Percentiles rank a stretch among this genome's conserved stretches.
These are phyloP conservation scores for Conus ventricosus DNA, from an alignment of 1,140 invertebrate genomes.

Conservation along the genomic window DNA sequence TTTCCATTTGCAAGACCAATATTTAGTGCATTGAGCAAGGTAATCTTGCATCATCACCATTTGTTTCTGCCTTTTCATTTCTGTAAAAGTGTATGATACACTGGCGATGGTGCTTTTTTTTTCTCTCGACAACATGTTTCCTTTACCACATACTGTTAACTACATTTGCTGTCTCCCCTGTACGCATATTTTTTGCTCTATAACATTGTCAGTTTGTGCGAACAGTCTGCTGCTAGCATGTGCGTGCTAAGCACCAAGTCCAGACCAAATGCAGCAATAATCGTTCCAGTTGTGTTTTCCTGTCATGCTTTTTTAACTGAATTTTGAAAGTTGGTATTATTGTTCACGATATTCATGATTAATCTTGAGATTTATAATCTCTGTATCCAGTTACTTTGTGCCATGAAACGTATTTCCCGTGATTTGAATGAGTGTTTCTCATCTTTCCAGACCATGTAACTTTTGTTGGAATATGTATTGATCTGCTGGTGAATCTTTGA, in stretches of 20 bases:
- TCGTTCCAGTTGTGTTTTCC: background rate
- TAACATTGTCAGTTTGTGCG: background rate
- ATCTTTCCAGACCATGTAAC: background rate
- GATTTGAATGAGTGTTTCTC: background rate
- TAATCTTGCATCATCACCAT: background rate
- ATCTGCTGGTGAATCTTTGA: conserved; percentile 3
- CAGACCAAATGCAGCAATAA: conserved; percentile 7
- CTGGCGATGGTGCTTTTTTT: background rate
- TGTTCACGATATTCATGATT: background rate
- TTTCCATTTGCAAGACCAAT: background rate
- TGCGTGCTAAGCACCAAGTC: background rate
- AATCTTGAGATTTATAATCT: background rate
- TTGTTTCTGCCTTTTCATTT: background rate
- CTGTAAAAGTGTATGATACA: background rate
- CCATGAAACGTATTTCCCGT: background rate
- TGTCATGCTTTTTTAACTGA: background rate
- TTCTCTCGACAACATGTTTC: background rate
- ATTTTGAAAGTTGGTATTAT: background rate
- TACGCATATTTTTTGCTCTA: background rate
- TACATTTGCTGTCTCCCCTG: background rate
- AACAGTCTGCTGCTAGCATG: background rate
- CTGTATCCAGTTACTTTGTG: background rate
- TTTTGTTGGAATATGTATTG: background rate
- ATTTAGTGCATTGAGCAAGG: background rate
- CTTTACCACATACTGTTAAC: background rate